Base-by-base conservation (phyloP, 2,888 invertebrate species). In the Lasioglossum vierecki region DNA sequence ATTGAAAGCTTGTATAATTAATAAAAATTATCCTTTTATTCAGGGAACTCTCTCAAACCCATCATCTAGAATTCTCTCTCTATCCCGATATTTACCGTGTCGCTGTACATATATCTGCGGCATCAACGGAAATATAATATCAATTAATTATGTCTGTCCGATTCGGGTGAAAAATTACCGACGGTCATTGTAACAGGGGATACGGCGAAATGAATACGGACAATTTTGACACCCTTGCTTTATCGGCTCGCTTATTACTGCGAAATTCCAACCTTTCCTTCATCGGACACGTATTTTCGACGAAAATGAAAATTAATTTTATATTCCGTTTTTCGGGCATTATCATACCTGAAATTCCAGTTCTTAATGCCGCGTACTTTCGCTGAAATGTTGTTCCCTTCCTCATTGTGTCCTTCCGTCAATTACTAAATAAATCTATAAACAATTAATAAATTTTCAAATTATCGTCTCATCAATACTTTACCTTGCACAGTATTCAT, bases 71-170 rank as follows among this genome's bases (percentile, higher is more conserved):
- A 18, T 8, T 39, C 66, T 2, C 39, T 46, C 15, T 66, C 44
- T 41, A 11, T n/a, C 4, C 22, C 5, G 35, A 53, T 70, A 53
- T 72, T 71, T 44, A 26, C 41, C 15, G 9, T 44, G 35, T 26
- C 70, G 13, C 49, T n/a, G 11, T 35, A 22, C 39, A 41, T 68
- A 4, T 6, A 26, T 4, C 15, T n/a, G 11, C 9, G 6, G 6
- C 22, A 13, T 39, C 8, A n/a, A 2, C 35, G 63, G 70, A 76
- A 79, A 83, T 83, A 75, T 63, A 79, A 57, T 84, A 76, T 79
- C 74, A 83, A 83, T 83, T 83, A 83, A 83, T 84, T 83, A 84
- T 57, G 46, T 68, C 79, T 39, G 79, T 66, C 77, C 49, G 44
- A 74, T 44, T 60, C 53, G 44, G 70, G 18, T 75, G 74, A 75